Conservation (phyloP, 2,888 invertebrate genomes). For the Lordiphosa andalusiaca region DNA sequence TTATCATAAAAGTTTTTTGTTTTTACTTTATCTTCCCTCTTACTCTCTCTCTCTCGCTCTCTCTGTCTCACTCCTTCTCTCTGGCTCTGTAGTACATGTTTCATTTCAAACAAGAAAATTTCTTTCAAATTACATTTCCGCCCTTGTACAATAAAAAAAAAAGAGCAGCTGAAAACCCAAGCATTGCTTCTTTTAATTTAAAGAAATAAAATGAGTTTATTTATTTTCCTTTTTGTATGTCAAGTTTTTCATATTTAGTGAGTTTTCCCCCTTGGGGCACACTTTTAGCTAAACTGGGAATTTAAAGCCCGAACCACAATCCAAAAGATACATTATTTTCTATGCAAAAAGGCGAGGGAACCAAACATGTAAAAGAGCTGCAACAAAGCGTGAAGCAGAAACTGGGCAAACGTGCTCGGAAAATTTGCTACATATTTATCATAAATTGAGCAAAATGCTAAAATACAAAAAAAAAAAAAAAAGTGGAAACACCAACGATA, state of each 20-base stretch:
- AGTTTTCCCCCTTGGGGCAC: constrained; percentile 7
- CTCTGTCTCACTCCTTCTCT: constrained; percentile 3
- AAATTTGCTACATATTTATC: constrained; percentile 13
- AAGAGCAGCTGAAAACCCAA: neutral
- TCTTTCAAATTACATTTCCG: constrained; percentile 43
- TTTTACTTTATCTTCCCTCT: constrained; percentile 23
- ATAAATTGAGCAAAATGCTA: constrained; percentile 16
- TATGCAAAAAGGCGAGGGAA: constrained; percentile 16
- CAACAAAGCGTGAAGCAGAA: constrained; percentile 48
- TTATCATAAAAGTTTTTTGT: constrained; percentile 45
- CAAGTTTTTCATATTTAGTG: constrained; percentile 34
- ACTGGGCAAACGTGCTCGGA: constrained; percentile 27
- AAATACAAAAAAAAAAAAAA: neutral
- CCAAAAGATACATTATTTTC: constrained; percentile 8
- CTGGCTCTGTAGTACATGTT: constrained; percentile 42
- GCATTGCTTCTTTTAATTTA: constrained; percentile 33
- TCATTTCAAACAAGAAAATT: constrained; percentile 41
- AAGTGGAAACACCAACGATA: neutral
- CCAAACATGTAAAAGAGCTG: constrained; percentile 48
- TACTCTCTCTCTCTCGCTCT: constrained; percentile 1
- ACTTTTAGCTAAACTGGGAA: constrained; percentile 4
- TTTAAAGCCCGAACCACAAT: constrained; percentile 21
- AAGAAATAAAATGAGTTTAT: constrained; percentile 27
- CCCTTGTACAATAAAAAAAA: no score
- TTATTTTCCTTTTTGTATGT: constrained; percentile 13